Base-by-base conservation (phyloP, 2,797 vertebrate species). In the Tadarida brasiliensis region DNA sequence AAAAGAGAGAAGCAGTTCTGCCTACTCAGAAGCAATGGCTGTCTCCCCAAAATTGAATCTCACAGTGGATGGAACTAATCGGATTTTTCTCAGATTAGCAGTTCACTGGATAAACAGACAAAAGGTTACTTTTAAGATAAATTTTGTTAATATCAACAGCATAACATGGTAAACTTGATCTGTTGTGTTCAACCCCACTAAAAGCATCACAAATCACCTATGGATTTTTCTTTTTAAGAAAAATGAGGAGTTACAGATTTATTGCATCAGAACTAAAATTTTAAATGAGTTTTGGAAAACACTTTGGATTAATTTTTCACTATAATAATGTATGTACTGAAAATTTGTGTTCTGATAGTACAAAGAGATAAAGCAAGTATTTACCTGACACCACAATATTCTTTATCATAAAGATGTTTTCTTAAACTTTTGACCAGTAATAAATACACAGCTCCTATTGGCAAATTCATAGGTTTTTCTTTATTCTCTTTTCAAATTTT, bases 111-210 rank as follows among this genome's bases (percentile, higher is more conserved):
- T 92, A 97, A 96, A 91, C 67, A 95, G 78, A 92, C 56, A 89
- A 93, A 95, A 95, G 71, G 86, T 88, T 95, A 93, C 68, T 57
- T 93, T 92, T 93, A 97, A 96, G 76, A 95, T 93, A 93, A 96
- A 96, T 95, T 54, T 94, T 92, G 92, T 97, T 97, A 96, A 96
- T 96, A 97, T 95, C 94, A 92, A 86, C 82, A 95, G 82, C 8
- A 71, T 78, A 94, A 71, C 63, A 78, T 39, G 67, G 82, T 47
- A 93, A 96, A 95, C 35, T 70, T 59, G 10, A 95, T 96, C 61
- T 35, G 24, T 14, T 94, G 26, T 24, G 59, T 91, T 90, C 56
- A 81, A 80, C 49, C 68, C 12, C 7, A 11, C 56, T 87, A 73
- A 81, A 95, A 86, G 11, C 39, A 95, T 91, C 63, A 87, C 65